Base-by-base conservation (phyloP, 2,888 invertebrate genomes). In the Plagodis dolabraria region DNA sequence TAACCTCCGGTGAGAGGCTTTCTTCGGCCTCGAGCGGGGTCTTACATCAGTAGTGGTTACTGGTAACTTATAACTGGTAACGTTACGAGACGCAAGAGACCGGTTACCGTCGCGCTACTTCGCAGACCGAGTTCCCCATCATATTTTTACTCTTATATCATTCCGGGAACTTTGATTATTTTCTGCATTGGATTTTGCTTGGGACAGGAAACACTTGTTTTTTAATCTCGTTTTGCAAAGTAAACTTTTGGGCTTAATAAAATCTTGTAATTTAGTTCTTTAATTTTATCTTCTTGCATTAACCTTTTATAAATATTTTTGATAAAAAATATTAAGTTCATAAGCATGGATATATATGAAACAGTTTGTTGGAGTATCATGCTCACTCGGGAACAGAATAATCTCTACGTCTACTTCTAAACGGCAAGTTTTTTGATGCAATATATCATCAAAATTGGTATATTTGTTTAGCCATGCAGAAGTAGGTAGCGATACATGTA, bases 41-140 rank as follows among this genome's bases (percentile, higher is more conserved):
- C 87, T 89, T 89, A 87, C 89, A 88, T 89, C 89, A 89, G 83
- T 72, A 68, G 60, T 69, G 72, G 80, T 86, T 87, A 88, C 80
- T 79, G 86, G 50, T 34, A 40, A 35, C 47, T 40, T 12, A 45
- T 57, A 83, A 85, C 73, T 47, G 42, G 12, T n/a, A 45, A 48
- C 11, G 53, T 50, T 50, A 79, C 75, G 74, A 22, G 22, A 65
- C 76, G 79, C 80, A 80, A 72, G 75, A 77, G 79, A 86, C 85
- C 86, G 85, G 87, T 87, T 87, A 79, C 78, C 65, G 68, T 64
- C 60, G 71, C 56, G 65, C 65, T 53, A 67, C 70, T 69, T 69
- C 63, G 64, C 63, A 64, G 67, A 67, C 57, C 64, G 57, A 60
- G 12, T 12, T 68, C 69, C 57, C 47, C 66, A 53, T 73, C 66